A percentile compares a stretch with the other conserved stretches of the same genome.
Conservation (phyloP, 2,888 invertebrate genomes). For the Cryptus armator region DNA sequence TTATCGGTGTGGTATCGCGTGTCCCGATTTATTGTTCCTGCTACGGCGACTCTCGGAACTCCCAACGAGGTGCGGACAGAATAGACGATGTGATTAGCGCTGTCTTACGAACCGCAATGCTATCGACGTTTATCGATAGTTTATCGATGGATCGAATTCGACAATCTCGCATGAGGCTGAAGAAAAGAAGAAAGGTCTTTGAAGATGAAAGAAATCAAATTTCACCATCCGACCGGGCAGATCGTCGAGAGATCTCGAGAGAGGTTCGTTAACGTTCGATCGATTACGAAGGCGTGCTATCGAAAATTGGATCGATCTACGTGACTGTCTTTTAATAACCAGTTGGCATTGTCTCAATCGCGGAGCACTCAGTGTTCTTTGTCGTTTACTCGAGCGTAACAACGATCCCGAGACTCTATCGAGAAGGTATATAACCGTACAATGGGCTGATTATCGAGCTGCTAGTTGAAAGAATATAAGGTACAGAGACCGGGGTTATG, state of each 20-base stretch:
- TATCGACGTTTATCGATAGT: constrained; percentile 45
- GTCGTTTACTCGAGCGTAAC: constrained; percentile 25
- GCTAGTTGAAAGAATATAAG: background rate
- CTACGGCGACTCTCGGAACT: constrained; percentile 31
- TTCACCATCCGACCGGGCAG: constrained; percentile 15
- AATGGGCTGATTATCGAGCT: background rate
- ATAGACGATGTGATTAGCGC: constrained; percentile 63
- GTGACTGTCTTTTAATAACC: constrained; percentile 4
- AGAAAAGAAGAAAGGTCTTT: constrained; percentile 1
- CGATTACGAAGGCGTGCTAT: constrained; percentile 40
- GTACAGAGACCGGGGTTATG: background rate
- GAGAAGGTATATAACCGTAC: background rate
- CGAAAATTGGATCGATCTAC: constrained; percentile 50
- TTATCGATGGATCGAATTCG: constrained; percentile 46
- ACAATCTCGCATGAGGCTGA: constrained; percentile 31
- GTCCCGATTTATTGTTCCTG: constrained; percentile 59
- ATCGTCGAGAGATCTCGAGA: background rate
- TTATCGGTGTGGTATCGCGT: constrained; percentile 55
- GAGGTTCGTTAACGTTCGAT: constrained; percentile 25
- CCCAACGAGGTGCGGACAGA: constrained; percentile 53
- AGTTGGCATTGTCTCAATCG: constrained; percentile 39
- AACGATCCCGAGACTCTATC: constrained; percentile 3
- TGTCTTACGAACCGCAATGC: constrained; percentile 28
- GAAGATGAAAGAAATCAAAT: constrained; percentile 33
- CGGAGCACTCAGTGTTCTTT: background rate